These are phyloP conservation scores for Spicauda simplicius DNA, from an alignment of 2,888 invertebrate genomes.

Conservation along the genomic window DNA sequence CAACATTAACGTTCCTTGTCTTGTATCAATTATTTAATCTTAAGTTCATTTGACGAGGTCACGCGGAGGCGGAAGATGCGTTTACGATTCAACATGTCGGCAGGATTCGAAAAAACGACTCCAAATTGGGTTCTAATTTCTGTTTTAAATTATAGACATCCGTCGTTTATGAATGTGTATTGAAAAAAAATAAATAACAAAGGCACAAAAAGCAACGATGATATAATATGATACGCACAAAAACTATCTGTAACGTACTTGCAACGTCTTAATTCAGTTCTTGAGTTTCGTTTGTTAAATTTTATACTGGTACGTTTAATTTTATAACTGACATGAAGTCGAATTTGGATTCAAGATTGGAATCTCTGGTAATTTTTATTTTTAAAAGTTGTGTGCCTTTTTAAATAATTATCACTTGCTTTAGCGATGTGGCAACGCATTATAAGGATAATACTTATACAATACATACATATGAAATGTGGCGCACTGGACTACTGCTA, in stretches of 20 bases:
- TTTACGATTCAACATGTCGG: conserved; percentile 15
- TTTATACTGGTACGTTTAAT: no score
- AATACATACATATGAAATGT: no score
- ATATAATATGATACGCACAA: background rate
- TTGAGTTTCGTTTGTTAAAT: background rate
- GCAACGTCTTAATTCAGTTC: background rate
- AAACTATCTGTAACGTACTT: background rate
- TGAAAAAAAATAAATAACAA: conserved; percentile 9
- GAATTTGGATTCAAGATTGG: no score
- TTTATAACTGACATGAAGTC: no score
- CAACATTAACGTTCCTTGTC: conserved; percentile 47
- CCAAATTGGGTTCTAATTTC: conserved; percentile 25
- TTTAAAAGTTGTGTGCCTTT: no score
- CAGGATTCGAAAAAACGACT: conserved; percentile 14
- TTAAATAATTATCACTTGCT: no score
- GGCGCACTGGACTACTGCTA: no score
- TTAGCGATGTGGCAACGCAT: no score
- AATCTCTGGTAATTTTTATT: no score
- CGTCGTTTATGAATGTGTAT: conserved; percentile 15
- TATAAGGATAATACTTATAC: no score
- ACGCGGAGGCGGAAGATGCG: conserved; percentile 43
- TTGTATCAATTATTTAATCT: conserved; percentile 47
- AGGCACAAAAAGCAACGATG: conserved; percentile 3
- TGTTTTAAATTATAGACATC: conserved; percentile 24
- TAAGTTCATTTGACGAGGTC: conserved; percentile 41